Base-by-base conservation (phyloP, 2,888 invertebrate genomes). In the Lasioglossum morio region DNA sequence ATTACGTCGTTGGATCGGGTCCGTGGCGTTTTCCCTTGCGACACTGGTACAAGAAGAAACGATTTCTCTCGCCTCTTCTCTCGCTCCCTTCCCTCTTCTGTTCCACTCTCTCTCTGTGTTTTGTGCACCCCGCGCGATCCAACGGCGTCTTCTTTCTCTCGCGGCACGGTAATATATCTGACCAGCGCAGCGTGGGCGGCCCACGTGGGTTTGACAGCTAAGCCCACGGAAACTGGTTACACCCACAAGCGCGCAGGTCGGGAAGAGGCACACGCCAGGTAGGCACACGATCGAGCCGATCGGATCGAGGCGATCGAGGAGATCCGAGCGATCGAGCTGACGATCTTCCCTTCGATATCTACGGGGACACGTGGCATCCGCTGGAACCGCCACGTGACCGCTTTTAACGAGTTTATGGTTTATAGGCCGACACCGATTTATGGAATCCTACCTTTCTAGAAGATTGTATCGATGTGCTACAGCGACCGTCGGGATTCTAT, bases 161-260 rank as follows among this genome's bases (percentile, higher is more conserved):
- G 83, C 87, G 82, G 72, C 87, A 87, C 88, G 88, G 93, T 90
- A 92, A 92, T 94, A 93, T 93, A 93, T 93, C 92, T 92, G 89
- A 63, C 70, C 81, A 48, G 93, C 93, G 95, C 81, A 48, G 93
- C 93, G 95, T 94, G 93, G 95, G 95, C 94, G 94, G 92, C 90
- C 94, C 95, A 95, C 95, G 95, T 95, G 94, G 95, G 95, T 90
- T 93, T 94, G 95, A 95, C 94, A 95, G 94, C 93, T 94, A 92
- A 93, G 92, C 94, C 94, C 91, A 94, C 94, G 92, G 94, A 92
- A 94, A 94, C 94, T 94, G 94, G 94, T 94, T 93, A 95, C 95
- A 94, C 95, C 95, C 93, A 95, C 95, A 91, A 91, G 53, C 84
- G 78, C 83, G 81, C 87, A 85, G 79, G 80, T 82, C 81, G 84